Base-by-base conservation (phyloP, 2,113 vertebrate genomes). In the Plecotus auritus region DNA sequence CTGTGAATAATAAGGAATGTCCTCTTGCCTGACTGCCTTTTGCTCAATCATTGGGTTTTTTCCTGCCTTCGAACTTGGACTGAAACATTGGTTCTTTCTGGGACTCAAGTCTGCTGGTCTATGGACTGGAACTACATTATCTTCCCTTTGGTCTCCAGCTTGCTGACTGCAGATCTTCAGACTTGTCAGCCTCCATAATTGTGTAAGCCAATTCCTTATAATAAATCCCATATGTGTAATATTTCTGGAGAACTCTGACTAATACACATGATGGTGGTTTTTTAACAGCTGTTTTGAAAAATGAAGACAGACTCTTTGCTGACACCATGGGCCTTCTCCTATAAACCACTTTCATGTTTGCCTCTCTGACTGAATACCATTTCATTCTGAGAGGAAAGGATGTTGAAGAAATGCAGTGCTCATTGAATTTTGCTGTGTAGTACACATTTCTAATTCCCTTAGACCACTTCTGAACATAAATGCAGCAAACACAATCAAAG, bases 241-340 rank as follows among this genome's bases (percentile, higher is more conserved):
- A 72, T 94, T 40, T 88, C 61, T 85, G 13, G 35, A 90, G n/a
- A 88, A 91, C 28, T 92, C 42, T 67, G 30, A 67, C 49, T 66
- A 69, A 69, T 73, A 49, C 2, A 89, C 14, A 66, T 61, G 20
- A 17, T 72, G 66, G 69, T 61, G 30, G 49, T 49, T 83, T 82
- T 93, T 77, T 66, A 91, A 35, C 6, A 77, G 16, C 67, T 95
- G 9, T 85, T 94, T 84, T 85, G 35, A 49, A 92, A 93, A 95
- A 89, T 74, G 85, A 96, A 77, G 72, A 88, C 49, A 76, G 56
- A 56, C 16, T 84, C 73, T 85, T 88, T 64, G 28, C n/a, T 83
- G 61, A 26, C 18, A 47, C 35, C 5, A 10, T 23, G 18, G 12
- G 7, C 20, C 45, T 80, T 16, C 67, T 90, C 42, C 61, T 78